phyloP scores from a whole-genome alignment of 2,888 invertebrate genomes.

The Pyrocoelia pectoralis region DNA sequence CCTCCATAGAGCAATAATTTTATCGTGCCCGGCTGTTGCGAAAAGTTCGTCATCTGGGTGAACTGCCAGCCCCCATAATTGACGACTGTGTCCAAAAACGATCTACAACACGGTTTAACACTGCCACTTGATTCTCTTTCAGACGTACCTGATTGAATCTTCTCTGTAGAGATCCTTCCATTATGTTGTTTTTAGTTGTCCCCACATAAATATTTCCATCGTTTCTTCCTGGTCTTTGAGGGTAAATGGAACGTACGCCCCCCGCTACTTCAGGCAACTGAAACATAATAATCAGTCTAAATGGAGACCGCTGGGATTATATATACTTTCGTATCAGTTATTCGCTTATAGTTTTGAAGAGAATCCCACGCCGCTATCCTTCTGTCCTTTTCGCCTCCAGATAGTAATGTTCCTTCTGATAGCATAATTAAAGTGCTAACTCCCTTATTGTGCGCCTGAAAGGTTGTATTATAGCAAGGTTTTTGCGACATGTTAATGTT shows the following conservation, averaged over 20 bases:
- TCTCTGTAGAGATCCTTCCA: constrained; percentile 89
- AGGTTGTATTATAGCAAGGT: neutral
- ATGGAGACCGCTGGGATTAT: constrained; percentile 21
- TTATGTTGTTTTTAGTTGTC: constrained; percentile 86
- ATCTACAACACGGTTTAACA: constrained; percentile 62
- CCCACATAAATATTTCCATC: constrained; percentile 93
- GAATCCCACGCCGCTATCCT: constrained; percentile 94
- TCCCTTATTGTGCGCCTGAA: constrained; percentile 82
- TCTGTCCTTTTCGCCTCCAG: constrained; percentile 89
- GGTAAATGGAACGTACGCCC: constrained; percentile 89
- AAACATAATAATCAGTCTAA: constrained; percentile 36
- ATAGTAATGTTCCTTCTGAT: constrained; percentile 88
- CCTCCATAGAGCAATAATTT: constrained; percentile 89
- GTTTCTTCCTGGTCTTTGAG: constrained; percentile 85
- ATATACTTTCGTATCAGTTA: constrained; percentile 91
- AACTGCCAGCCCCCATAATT: constrained; percentile 86
- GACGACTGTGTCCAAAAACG: constrained; percentile 88
- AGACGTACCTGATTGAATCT: constrained; percentile 77
- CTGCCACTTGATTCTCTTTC: no score
- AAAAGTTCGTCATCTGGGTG: constrained; percentile 92
- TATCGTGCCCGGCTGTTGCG: constrained; percentile 91
- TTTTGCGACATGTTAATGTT: neutral
- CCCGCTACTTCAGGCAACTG: constrained; percentile 88
- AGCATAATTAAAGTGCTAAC: constrained; percentile 88
- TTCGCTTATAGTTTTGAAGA: constrained; percentile 86